These are phyloP conservation scores for Dicrurus megarhynchus DNA, from an alignment of 2,113 vertebrate species.

Conservation along the genomic window DNA sequence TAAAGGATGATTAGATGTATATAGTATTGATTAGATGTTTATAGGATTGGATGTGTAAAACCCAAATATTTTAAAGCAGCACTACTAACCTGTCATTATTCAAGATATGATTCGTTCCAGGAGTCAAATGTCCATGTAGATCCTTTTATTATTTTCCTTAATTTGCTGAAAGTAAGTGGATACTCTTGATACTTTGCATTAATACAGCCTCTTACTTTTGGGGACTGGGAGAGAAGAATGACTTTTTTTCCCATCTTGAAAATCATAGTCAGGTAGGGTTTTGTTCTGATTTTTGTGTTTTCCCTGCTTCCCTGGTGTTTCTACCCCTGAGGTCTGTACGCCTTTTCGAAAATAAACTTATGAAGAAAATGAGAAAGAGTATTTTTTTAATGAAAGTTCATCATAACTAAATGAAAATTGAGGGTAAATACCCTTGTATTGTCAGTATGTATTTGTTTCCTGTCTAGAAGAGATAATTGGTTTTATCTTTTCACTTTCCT, in stretches of 20 bases:
- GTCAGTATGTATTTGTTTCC: neutral
- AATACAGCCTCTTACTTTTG: neutral
- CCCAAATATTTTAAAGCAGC: neutral
- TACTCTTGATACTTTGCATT: neutral
- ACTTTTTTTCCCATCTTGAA: neutral
- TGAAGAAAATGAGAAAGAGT: neutral
- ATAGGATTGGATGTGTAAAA: neutral
- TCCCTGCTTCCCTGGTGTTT: neutral
- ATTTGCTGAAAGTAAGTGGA: neutral
- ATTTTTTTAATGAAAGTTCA: neutral
- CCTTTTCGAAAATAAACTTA: neutral
- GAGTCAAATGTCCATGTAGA: neutral
- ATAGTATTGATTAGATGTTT: neutral
- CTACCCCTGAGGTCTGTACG: neutral
- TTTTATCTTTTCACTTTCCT: neutral
- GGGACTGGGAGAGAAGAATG: neutral
- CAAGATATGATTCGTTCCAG: neutral
- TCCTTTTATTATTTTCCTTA: neutral
- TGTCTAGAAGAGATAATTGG: neutral
- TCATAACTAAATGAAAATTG: neutral
- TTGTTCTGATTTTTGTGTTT: neutral
- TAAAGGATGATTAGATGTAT: neutral
- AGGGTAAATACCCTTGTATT: neutral
- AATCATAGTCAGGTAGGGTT: fast-evolving
- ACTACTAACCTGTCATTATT: neutral